Percentiles rank a stretch among this genome's conserved stretches.
These are phyloP conservation scores for Lagodon rhomboides DNA, from an alignment of 2,797 vertebrate species.

Conservation along the genomic window DNA sequence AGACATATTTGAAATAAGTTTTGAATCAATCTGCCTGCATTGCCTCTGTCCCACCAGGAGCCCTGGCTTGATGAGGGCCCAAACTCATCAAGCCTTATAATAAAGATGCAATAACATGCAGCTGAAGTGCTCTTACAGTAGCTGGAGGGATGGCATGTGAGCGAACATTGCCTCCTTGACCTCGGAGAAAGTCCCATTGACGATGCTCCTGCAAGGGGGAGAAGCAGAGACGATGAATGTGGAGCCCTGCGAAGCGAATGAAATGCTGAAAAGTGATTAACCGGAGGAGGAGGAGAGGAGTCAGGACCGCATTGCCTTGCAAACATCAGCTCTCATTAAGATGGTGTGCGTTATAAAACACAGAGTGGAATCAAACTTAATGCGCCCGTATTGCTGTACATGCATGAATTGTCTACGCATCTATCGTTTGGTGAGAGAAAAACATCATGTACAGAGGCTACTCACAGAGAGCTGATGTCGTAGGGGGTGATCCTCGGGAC, in stretches of 20 bases:
- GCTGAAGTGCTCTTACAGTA: slow-evolving; percentile 90
- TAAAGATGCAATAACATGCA: neutral
- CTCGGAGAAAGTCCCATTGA: slow-evolving; percentile 96
- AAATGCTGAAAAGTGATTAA: slow-evolving; percentile 12
- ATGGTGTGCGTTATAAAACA: neutral
- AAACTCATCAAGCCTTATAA: neutral
- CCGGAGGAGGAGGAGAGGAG: neutral
- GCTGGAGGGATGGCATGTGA: slow-evolving; percentile 95
- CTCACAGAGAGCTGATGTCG: slow-evolving; percentile 95
- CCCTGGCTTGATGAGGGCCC: neutral
- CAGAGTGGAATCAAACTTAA: neutral
- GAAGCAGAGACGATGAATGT: slow-evolving; percentile 7
- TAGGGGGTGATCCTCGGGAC: slow-evolving; percentile 89
- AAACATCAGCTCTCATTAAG: slow-evolving; percentile 4
- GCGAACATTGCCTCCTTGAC: slow-evolving; percentile 97
- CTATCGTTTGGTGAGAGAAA: neutral
- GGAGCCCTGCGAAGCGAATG: neutral
- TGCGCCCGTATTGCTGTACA: neutral
- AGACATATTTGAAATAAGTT: neutral
- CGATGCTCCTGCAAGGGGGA: slow-evolving; percentile 90
- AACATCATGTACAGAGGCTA: slow-evolving; percentile 46
- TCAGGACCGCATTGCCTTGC: slow-evolving; percentile 19
- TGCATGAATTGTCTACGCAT: neutral
- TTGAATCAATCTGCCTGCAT: neutral
- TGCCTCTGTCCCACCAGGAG: no score